Evolutionary conservation across 2,888 invertebrate genomes (phyloP), one percentile per base, ranked within the genome.

Genomic region (Tenthredo notha): DNA sequence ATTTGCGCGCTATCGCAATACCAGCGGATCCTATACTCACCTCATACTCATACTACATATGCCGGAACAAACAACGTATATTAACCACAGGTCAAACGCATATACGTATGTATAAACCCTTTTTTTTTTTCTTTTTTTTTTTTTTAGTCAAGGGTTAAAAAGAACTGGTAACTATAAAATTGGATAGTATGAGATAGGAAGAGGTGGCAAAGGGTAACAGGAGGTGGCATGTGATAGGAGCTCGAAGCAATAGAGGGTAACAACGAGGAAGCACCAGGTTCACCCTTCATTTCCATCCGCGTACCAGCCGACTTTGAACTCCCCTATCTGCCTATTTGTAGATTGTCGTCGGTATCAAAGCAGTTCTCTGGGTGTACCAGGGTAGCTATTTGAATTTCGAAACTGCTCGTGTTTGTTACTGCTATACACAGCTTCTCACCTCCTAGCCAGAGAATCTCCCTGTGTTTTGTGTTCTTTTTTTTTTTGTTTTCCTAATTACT

Each of bases 261-360:
- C 37, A 77, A 80, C 61, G 61, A 80, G 80, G 37, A 61, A 61
- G 40, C 40, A n/a, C 21, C 61, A 10, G 78, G n/a, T 25, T 67
- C 65, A 83, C 83, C 83, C 43, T 83, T 83, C 83, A 67, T 83
- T 80, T 80, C 61, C 61, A 80, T 54, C 29, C 54, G 54, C 50
- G 54, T 43, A 54, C 29, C n/a, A 25, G 47, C 25, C 65, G 83
- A 83, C 67, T 83, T 83, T 65, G 67, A 83, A 83, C 83, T 83
- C 65, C 83, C 83, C 65, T 83, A 50, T 82, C 54, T 29, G 18
- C 33, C 61, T 80, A 80, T 80, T 80, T 80, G 80, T 77, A 54
- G 77, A 18, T 61, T 33, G 61, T 61, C 61, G 40, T 21, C 25
- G 61, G 40, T 80, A 40, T 80, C 80, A 80, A 80, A 80, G 80